Conservation (phyloP, 2,113 vertebrate species). For the human (Homo sapiens) region GRCh38 chr22:24794001-24794500, state of each 20-base stretch:
- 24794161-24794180: neutral
- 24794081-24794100: too few species aligned
- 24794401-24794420: neutral
- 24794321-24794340: neutral
- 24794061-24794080: too few species aligned
- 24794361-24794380: neutral
- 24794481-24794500: neutral
- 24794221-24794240: neutral
- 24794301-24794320: neutral
- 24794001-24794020: too few species aligned
- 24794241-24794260: neutral
- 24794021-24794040: too few species aligned
- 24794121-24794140: too few species aligned
- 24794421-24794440: neutral
- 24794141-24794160: neutral
- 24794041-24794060: too few species aligned
- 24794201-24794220: neutral
- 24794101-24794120: too few species aligned
- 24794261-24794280: too few species aligned
- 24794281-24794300: too few species aligned
- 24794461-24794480: neutral
- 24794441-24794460: neutral
- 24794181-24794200: neutral
- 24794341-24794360: slow-evolving; percentile 16
- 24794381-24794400: neutral